phyloP scores from a whole-genome alignment of 1,140 invertebrate species.

The Ips nitidus region DNA sequence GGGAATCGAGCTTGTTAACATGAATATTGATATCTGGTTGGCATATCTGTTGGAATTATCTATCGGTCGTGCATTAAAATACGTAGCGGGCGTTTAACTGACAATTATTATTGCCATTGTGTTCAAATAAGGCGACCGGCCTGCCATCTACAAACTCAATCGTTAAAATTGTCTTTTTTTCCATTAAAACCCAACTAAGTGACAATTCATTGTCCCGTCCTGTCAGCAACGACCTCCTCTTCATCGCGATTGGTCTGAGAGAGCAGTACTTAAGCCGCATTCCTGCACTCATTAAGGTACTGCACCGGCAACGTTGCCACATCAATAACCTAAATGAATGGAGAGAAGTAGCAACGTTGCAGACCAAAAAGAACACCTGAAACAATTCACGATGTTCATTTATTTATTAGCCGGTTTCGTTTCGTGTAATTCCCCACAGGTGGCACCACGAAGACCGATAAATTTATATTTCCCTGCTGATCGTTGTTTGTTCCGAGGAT shows the following conservation, averaged over 20 bases:
- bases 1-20: slow-evolving; percentile 49
- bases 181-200: too few relatives aligned
- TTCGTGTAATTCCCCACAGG: slow-evolving; percentile 34
- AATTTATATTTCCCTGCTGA: slow-evolving; percentile 27
- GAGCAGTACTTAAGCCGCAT: slow-evolving; percentile 14
- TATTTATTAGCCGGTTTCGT: slow-evolving; percentile 33
- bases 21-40: slow-evolving; percentile 52
- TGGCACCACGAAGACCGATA: slow-evolving; percentile 30
- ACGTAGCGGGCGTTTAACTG: too few relatives aligned
- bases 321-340: neutral
- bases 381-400: slow-evolving; percentile 32
- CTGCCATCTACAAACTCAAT: too few relatives aligned
- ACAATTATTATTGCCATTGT: too few relatives aligned
- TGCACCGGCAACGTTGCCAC: slow-evolving; percentile 14
- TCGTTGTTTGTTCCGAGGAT: slow-evolving; percentile 11
- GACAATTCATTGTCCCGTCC: too few relatives aligned
- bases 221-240: slow-evolving; percentile 12
- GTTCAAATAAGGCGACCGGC: too few relatives aligned
- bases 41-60: slow-evolving; percentile 42
- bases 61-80: too few relatives aligned
- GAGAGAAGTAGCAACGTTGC: slow-evolving; percentile 18
- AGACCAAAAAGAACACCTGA: slow-evolving; percentile 24
- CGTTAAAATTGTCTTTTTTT: too few relatives aligned
- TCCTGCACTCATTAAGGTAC: slow-evolving; percentile 26
- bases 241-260: slow-evolving; percentile 11